Evolutionary conservation across 1,140 invertebrate genomes (phyloP), one percentile per base, ranked within the genome.

Genomic region (Scaptomyza montana): DNA sequence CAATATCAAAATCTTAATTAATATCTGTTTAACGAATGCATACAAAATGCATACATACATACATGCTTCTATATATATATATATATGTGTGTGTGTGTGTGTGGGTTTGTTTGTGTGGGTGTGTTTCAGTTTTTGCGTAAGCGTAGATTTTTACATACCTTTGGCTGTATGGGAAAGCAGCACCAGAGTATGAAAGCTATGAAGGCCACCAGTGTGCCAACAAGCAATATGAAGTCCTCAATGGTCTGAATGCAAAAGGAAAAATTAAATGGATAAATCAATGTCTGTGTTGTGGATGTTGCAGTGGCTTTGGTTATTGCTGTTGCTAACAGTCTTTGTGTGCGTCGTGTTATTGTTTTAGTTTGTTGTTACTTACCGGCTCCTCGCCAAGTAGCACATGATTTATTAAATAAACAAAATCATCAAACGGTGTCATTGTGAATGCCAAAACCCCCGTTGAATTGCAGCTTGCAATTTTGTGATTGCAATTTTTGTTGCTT

Each of bases 151-250:
- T 7, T 47, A 64, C 55, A 25, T 63, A 92, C 94, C 92, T 94
- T 94, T n/a, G 94, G 94, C 46, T 93, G 93, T 53, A 94, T 93
- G 36, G 94, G 94, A 81, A 94, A 94, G 80, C 94, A 94, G 79
- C 94, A 94, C 94, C 94, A 94, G 9, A 94, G 80, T 30, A 94
- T 93, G 80, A 94, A 94, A 9, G 94, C 94, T 57, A 94, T 92
- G 84, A 94, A 94, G 39, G 94, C 94, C 54, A 94, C 94, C 66
- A 94, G 84, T 10, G 94, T 94, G n/a, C 94, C 94, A 67, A 94
- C 92, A 33, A 94, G 91, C 36, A 94, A 81, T 61, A 94, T 94
- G 60, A 94, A 94, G 90, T 94, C 94, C 91, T 94, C 94, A 57
- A 94, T 93, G 8, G 93, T 93, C 94, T 94, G 89, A 21, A 59